A percentile compares a stretch with the other conserved stretches of the same genome.
Evolutionary conservation across 37 sponge, comb jelly and placozoan species (phyloP).

Genomic region (Theonella swinhoei): DNA sequence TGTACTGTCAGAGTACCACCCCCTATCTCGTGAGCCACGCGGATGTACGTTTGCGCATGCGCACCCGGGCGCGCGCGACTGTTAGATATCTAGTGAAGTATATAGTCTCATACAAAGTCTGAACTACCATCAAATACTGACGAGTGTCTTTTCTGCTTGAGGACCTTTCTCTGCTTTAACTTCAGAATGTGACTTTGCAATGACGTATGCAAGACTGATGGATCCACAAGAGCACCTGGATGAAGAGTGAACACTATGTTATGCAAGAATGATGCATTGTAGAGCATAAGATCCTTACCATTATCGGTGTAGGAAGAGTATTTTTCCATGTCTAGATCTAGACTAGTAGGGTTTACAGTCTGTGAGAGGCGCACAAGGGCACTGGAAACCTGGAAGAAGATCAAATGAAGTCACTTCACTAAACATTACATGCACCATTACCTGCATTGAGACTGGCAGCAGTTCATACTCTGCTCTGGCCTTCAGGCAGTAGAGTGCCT

Average conservation of each 20-base stretch:
- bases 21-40: too few relatives aligned
- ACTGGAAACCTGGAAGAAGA: constrained; percentile 16
- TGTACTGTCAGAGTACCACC: too few relatives aligned
- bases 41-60: too few relatives aligned
- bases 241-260: too few relatives aligned
- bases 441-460: constrained; percentile 56
- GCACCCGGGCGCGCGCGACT: too few relatives aligned
- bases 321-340: constrained; percentile 21
- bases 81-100: too few relatives aligned
- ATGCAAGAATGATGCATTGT: too few relatives aligned
- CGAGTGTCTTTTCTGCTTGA: too few relatives aligned
- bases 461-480: constrained; percentile 65
- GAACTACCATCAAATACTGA: too few relatives aligned
- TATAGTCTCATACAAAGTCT: too few relatives aligned
- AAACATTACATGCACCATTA: constrained; percentile 12
- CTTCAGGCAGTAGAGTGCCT: constrained; percentile 39
- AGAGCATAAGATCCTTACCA: too few relatives aligned
- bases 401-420: not conserved
- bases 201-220: not conserved
- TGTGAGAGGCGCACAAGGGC: constrained; percentile 5
- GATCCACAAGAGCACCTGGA: not conserved
- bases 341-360: constrained; percentile 8
- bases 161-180: not conserved
- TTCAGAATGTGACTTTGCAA: not conserved
- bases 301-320: not conserved